Conservation (phyloP, 2,888 invertebrate genomes). For the Euspilapteryx auroguttella region DNA sequence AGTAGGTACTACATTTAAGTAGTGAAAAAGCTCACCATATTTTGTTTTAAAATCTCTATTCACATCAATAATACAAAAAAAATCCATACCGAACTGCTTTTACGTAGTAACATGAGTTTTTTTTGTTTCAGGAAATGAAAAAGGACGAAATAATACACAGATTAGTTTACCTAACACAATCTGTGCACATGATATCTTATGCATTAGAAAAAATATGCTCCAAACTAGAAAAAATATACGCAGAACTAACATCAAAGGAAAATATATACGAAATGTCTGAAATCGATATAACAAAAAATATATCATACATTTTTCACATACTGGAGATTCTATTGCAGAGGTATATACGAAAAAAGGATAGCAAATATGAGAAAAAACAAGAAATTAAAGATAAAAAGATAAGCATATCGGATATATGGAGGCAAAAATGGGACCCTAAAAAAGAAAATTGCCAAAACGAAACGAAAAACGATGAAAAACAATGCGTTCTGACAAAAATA, state of each 20-base stretch:
- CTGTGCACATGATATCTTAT: constrained; percentile 27
- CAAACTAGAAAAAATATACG: constrained; percentile 16
- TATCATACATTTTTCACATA: constrained; percentile 27
- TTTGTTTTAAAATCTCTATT: too few relatives aligned
- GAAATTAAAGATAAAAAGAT: constrained; percentile 15
- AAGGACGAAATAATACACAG: constrained; percentile 29
- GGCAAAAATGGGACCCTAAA: constrained; percentile 34
- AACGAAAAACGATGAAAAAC: constrained; percentile 14
- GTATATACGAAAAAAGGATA: constrained; percentile 12
- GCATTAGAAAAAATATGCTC: constrained; percentile 26
- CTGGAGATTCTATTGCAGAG: constrained; percentile 25
- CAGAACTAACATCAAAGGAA: constrained; percentile 13
- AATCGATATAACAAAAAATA: constrained; percentile 21
- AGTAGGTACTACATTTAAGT: too few relatives aligned
- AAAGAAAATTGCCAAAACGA: constrained; percentile 6
- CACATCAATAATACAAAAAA: too few relatives aligned
- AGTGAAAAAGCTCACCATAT: too few relatives aligned
- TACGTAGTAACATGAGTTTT: too few relatives aligned
- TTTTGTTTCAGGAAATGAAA: constrained; percentile 26
- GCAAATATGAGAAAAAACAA: not conserved
- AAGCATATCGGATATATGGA: constrained; percentile 33
- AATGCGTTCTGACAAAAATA: constrained; percentile 19
- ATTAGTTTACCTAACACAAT: constrained; percentile 27
- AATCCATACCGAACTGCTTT: too few relatives aligned
- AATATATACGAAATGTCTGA: constrained; percentile 19